Conservation (phyloP, 2,113 vertebrate genomes). For the Zosterops pallidus region DNA sequence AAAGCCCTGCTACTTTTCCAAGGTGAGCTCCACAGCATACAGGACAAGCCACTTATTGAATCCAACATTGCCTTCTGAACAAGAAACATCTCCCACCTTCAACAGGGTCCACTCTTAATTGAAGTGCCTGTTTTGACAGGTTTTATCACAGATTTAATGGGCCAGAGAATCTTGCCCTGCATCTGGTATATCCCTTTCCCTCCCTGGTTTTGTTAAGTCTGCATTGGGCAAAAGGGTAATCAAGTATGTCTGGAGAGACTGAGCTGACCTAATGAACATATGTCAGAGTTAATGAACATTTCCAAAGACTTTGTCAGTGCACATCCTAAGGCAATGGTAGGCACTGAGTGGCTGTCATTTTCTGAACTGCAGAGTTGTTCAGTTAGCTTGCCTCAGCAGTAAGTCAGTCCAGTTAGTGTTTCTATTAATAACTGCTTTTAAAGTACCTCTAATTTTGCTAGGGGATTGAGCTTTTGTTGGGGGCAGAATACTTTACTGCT, state of each 20-base stretch:
- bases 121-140: not conserved
- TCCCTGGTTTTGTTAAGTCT: conserved; percentile 1
- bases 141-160: conserved; percentile 13
- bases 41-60: not conserved
- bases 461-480: not conserved
- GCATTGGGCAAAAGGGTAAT: conserved; percentile 23
- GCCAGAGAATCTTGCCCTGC: not conserved
- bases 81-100: not conserved
- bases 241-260: conserved; percentile 21
- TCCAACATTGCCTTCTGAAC: not conserved
- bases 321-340: conserved; percentile 53
- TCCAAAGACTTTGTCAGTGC: conserved; percentile 13
- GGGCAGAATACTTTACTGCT: not conserved
- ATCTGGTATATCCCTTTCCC: not conserved
- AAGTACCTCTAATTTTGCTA: conserved; percentile 9
- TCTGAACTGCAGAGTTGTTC: conserved; percentile 32
- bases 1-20: not conserved
- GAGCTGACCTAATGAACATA: conserved; percentile 56
- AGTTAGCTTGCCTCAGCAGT: conserved; percentile 24
- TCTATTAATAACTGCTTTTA: conserved; percentile 46
- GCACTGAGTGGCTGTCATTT: conserved; percentile 58
- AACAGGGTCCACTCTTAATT: not conserved
- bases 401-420: conserved; percentile 20
- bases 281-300: conserved; percentile 56
- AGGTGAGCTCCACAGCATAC: not conserved